These are phyloP conservation scores for Drosophila bunnanda DNA, from an alignment of 2,888 invertebrate species.

Conservation along the genomic window DNA sequence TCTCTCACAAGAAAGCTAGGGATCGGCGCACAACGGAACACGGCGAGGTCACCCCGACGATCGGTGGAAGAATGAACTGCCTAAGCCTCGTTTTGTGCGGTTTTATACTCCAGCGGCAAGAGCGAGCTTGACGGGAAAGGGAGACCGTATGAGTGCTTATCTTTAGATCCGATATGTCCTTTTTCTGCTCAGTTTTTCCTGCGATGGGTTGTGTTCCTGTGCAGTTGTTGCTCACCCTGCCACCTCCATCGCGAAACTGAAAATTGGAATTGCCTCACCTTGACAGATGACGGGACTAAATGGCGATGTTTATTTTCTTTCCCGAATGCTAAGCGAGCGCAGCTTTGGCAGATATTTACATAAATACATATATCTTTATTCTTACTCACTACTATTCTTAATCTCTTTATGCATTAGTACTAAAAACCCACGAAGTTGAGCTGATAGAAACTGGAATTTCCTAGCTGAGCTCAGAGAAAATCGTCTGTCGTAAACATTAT, in stretches of 20 bases:
- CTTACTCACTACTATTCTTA: too few species aligned
- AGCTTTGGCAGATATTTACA: constrained; percentile 3
- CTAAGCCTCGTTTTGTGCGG: neutral
- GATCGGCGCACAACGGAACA: neutral
- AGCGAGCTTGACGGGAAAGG: neutral
- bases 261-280: neutral
- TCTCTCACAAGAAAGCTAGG: neutral
- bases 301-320: neutral
- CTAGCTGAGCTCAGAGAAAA: constrained; percentile 12
- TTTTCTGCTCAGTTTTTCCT: too few species aligned
- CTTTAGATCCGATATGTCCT: too few species aligned
- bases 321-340: neutral
- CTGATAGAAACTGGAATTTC: neutral
- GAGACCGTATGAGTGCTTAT: too few species aligned
- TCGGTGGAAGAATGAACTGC: neutral
- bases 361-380: constrained; percentile 8
- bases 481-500: constrained; percentile 1
- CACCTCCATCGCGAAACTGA: constrained; percentile 1
- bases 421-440: neutral
- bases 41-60: too few species aligned
- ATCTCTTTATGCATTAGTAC: neutral
- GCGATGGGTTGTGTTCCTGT: neutral
- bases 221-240: neutral
- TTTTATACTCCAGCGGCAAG: neutral
- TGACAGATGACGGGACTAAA: constrained; percentile 1